phyloP scores from a whole-genome alignment of 2,888 invertebrate genomes.

The Lottia gigantea region DNA sequence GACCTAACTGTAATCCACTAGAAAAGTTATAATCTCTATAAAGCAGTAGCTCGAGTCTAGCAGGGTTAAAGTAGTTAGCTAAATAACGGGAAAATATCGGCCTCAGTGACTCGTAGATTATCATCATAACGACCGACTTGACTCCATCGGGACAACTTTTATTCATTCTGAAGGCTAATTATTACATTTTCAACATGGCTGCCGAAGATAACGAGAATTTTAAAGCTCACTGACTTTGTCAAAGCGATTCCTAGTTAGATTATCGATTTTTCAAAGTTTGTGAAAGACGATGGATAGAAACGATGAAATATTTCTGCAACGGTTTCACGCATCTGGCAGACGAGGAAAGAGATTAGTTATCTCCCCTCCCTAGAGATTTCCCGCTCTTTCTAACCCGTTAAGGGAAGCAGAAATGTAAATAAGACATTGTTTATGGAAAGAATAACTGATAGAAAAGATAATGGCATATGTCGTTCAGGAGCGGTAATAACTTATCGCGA shows the following conservation, averaged over 20 bases:
- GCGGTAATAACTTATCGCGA: too few relatives aligned
- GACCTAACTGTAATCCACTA: too few relatives aligned
- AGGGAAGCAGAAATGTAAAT: conserved; percentile 2
- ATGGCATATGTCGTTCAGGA: conserved; percentile 3
- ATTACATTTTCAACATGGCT: conserved; percentile 5
- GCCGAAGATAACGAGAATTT: neutral
- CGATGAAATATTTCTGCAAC: too few relatives aligned
- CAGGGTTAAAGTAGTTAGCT: too few relatives aligned
- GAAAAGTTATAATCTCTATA: too few relatives aligned
- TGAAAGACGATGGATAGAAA: too few relatives aligned
- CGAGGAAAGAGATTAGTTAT: conserved; percentile 2
- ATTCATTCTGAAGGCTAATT: conserved; percentile 8
- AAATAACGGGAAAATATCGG: too few relatives aligned
- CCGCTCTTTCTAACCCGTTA: neutral
- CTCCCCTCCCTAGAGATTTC: neutral
- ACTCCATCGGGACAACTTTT: neutral
- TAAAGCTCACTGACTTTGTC: conserved; percentile 2
- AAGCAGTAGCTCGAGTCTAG: too few relatives aligned
- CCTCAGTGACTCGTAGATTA: neutral
- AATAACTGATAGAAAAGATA: neutral
- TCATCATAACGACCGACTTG: conserved; percentile 3
- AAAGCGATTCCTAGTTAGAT: neutral
- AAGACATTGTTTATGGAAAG: conserved; percentile 1
- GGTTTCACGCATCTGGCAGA: conserved; percentile 3
- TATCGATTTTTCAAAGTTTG: neutral